phyloP scores from a whole-genome alignment of 1,140 invertebrate genomes.

The Rhyzopertha dominica region DNA sequence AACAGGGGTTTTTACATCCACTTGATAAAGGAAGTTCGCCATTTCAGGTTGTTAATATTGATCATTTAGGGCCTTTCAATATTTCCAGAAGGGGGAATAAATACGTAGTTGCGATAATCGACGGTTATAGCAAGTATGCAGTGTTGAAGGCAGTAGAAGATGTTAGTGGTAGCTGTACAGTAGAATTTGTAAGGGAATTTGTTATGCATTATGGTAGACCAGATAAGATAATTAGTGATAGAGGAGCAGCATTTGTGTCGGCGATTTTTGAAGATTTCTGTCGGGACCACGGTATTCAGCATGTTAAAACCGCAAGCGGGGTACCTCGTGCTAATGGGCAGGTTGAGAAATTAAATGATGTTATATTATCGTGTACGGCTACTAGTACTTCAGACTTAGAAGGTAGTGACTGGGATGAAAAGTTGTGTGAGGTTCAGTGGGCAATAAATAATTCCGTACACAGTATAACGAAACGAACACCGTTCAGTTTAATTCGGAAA shows the following conservation, averaged over 20 bases:
- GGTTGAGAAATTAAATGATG: constrained; percentile 24
- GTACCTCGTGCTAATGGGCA: constrained; percentile 31
- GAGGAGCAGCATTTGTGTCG: constrained; percentile 27
- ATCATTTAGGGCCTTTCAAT: constrained; percentile 30
- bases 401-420: constrained; percentile 12
- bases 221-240: constrained; percentile 18
- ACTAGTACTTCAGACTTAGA: constrained; percentile 2
- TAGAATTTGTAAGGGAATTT: constrained; percentile 14
- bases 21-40: constrained; percentile 13
- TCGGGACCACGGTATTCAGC: constrained; percentile 19
- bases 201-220: constrained; percentile 21
- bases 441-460: constrained; percentile 19
- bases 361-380: constrained; percentile 11
- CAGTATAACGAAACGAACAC: constrained; percentile 14
- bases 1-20: constrained; percentile 5
- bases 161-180: constrained; percentile 1
- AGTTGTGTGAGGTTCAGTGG: constrained; percentile 17
- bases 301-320: constrained; percentile 24
- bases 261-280: constrained; percentile 28
- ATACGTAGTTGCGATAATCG: constrained; percentile 25
- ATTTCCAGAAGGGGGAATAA: constrained; percentile 20
- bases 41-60: constrained; percentile 32
- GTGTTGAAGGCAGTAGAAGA: constrained; percentile 32
- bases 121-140: constrained; percentile 37
- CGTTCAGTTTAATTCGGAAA: constrained; percentile 7